Conservation (phyloP, 1,140 invertebrate species). For the Solenopsis invicta region DNA sequence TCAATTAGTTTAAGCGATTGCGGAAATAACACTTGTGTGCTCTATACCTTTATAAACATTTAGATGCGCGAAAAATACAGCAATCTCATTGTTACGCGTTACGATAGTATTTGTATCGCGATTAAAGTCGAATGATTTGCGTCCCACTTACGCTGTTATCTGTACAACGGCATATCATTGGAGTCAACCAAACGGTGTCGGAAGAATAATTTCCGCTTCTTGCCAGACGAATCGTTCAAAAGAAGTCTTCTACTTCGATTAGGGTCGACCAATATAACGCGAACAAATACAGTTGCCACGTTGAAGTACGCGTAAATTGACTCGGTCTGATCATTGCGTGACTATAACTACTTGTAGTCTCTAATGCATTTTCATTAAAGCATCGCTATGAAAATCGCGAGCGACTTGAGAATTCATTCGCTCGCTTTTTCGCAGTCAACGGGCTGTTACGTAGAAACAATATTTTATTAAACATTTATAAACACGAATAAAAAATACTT, state of each 20-base stretch:
- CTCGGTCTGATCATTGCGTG: constrained; percentile 57
- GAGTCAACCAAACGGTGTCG: neutral
- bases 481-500: neutral
- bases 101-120: neutral
- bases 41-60: neutral
- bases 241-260: constrained; percentile 18
- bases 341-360: constrained; percentile 58
- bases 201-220: constrained; percentile 22
- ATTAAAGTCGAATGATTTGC: neutral
- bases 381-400: constrained; percentile 13
- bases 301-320: constrained; percentile 36
- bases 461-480: neutral
- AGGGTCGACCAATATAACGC: neutral
- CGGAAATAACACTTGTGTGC: neutral
- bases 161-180: neutral
- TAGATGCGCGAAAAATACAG: neutral
- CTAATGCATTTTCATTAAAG: constrained; percentile 47
- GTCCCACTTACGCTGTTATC: neutral
- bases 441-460: neutral
- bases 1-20: constrained; percentile 5
- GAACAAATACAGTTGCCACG: neutral
- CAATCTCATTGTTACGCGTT: neutral
- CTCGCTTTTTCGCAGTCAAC: neutral
- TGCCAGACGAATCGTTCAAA: neutral
- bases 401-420: neutral